Conservation (phyloP, 2,888 invertebrate genomes). For the Spisula subtruncata region DNA sequence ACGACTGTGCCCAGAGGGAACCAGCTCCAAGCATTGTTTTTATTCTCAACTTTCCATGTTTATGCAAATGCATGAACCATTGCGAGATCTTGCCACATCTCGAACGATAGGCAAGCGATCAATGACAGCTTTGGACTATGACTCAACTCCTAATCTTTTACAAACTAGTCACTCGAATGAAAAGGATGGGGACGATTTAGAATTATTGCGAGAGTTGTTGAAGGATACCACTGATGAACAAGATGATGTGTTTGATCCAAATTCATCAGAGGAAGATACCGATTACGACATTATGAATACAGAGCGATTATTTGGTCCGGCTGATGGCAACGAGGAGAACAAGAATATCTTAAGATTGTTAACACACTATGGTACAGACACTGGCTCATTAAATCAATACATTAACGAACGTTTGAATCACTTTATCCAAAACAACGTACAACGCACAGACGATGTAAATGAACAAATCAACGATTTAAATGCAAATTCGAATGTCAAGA, state of each 20-base stretch:
- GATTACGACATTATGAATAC: not conserved
- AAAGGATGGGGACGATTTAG: not conserved
- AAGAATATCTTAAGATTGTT: not conserved
- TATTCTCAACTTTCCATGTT: constrained; percentile 66
- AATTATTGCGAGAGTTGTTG: not conserved
- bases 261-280: no score
- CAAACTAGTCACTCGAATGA: not conserved
- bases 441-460: not conserved
- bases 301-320: not conserved
- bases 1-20: constrained; percentile 60
- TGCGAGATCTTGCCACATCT: constrained; percentile 58
- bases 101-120: constrained; percentile 65
- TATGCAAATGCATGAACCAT: constrained; percentile 64
- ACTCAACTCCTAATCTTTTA: not conserved
- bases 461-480: not conserved
- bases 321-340: not conserved
- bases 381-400: not conserved
- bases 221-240: not conserved
- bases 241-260: not conserved
- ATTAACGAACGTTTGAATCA: not conserved
- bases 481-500: not conserved
- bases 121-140: not conserved
- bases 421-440: not conserved
- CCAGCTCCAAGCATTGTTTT: constrained; percentile 62
- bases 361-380: not conserved